Conservation (phyloP, 2,797 vertebrate genomes). For the Mycteria americana region DNA sequence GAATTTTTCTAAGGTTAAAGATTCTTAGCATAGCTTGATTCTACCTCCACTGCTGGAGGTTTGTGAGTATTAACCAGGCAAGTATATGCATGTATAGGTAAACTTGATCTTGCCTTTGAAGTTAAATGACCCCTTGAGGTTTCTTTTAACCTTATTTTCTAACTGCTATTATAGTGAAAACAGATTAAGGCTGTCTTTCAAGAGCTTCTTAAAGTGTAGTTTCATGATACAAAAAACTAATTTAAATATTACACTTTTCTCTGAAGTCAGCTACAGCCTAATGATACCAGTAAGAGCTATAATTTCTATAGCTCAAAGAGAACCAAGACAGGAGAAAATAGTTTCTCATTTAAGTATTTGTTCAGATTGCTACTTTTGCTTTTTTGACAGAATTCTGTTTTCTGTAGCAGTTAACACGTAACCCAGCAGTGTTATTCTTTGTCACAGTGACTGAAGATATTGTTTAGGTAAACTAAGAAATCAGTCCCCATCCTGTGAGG, state of each 20-base stretch:
- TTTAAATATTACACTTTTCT: background rate
- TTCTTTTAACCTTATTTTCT: background rate
- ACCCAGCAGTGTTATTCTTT: background rate
- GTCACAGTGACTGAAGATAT: background rate
- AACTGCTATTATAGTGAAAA: background rate
- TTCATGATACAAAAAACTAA: background rate
- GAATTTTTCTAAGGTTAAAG: background rate
- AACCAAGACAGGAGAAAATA: background rate
- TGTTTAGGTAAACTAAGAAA: background rate
- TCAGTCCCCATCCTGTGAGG: background rate
- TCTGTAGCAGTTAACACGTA: background rate
- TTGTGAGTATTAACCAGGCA: background rate
- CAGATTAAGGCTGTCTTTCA: background rate
- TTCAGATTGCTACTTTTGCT: background rate
- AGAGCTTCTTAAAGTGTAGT: background rate
- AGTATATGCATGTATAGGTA: background rate
- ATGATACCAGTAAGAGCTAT: background rate
- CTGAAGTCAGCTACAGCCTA: background rate
- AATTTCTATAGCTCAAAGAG: background rate
- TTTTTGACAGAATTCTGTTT: background rate
- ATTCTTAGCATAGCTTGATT: background rate
- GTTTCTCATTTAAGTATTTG: background rate
- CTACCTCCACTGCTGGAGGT: background rate
- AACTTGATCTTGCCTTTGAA: background rate
- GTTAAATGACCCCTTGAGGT: background rate